These are phyloP conservation scores for Pocota personata DNA, from an alignment of 2,888 invertebrate species.

Conservation along the genomic window DNA sequence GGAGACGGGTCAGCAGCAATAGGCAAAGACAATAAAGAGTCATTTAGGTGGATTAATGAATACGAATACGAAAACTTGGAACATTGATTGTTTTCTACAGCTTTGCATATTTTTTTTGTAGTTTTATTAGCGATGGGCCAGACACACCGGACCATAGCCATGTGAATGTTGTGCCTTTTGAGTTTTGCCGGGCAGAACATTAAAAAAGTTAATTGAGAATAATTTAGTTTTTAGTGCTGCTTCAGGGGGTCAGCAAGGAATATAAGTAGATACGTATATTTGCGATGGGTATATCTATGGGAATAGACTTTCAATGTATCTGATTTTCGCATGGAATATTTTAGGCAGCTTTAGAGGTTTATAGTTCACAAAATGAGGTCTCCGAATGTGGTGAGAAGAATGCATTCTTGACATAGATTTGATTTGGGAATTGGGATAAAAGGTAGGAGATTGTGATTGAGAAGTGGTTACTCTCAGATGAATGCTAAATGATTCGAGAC, in stretches of 20 bases:
- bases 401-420: neutral
- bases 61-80: conserved; percentile 27
- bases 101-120: neutral
- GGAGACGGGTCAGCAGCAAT: neutral
- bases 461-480: no score
- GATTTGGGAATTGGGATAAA: no score
- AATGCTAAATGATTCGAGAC: no score
- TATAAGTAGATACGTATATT: neutral
- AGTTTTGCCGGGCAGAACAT: neutral
- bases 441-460: no score
- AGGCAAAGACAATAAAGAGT: conserved; percentile 24
- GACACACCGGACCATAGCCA: neutral
- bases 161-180: neutral
- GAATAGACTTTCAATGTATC: neutral
- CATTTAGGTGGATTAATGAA: conserved; percentile 51
- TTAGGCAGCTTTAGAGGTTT: neutral
- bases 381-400: neutral
- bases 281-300: neutral
- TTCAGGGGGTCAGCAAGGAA: neutral
- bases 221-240: conserved; percentile 45
- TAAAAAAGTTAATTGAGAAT: conserved; percentile 59
- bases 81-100: conserved; percentile 19
- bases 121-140: neutral
- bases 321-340: neutral
- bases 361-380: neutral